Percentiles rank a stretch among this genome's conserved stretches.
phyloP scores from a whole-genome alignment of 2,113 vertebrate genomes.

The Syrrhaptes paradoxus region DNA sequence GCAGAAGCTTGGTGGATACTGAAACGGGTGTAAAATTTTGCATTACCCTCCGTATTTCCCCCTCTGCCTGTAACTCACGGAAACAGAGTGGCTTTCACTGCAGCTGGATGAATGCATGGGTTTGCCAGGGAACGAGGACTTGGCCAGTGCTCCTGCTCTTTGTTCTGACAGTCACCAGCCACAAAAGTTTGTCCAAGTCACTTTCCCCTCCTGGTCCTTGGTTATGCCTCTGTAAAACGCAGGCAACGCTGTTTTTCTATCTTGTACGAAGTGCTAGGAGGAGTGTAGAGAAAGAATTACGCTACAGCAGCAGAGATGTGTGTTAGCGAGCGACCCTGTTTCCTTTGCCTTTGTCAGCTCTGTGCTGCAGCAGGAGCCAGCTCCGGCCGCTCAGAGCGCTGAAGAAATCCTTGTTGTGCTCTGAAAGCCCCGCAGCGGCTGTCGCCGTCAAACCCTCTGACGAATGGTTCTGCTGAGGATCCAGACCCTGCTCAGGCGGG shows the following conservation, averaged over 20 bases:
- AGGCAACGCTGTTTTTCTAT: neutral
- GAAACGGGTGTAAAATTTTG: neutral
- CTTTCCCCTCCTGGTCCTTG: neutral
- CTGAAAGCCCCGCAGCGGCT: constrained; percentile 58
- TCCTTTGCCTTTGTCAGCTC: neutral
- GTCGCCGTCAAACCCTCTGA: constrained; percentile 41
- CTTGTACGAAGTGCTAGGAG: neutral
- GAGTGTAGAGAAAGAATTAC: neutral
- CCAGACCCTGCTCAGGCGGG: neutral
- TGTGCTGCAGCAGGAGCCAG: constrained; percentile 53
- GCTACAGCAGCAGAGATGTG: neutral
- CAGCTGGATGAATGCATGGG: neutral
- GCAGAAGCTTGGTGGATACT: neutral
- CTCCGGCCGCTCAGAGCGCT: constrained; percentile 51
- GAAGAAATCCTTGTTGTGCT: constrained; percentile 71
- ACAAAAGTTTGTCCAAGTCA: neutral
- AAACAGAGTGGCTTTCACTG: neutral
- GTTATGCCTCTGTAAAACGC: neutral
- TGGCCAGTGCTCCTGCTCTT: neutral
- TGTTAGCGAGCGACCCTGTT: neutral
- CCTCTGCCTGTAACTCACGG: neutral
- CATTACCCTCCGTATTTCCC: neutral
- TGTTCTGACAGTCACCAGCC: neutral
- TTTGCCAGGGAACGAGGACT: neutral
- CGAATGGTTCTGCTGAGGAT: constrained; percentile 67